Percentiles rank a stretch among this genome's conserved stretches.
Conservation (phyloP, 2,888 invertebrate species). For the Drosophila mettleri region DNA sequence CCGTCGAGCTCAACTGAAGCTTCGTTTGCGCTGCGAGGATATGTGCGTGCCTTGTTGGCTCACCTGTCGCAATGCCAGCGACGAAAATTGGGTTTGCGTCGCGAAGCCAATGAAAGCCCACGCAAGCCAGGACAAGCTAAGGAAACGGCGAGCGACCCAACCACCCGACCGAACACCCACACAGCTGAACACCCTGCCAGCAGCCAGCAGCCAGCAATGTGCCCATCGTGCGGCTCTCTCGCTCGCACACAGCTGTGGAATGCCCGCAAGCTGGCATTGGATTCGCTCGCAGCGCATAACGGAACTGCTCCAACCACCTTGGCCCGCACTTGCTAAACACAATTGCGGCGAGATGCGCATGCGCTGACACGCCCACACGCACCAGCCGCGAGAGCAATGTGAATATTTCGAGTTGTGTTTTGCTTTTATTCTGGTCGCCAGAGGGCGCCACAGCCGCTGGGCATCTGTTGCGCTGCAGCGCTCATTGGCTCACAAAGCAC, state of each 20-base stretch:
- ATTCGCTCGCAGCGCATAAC: conserved; percentile 69
- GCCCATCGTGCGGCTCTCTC: conserved; percentile 58
- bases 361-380: conserved; percentile 83
- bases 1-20: conserved; percentile 76
- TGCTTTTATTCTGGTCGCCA: conserved; percentile 18
- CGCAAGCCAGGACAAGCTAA: conserved; percentile 29
- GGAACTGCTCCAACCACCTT: conserved; percentile 73
- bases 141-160: conserved; percentile 19
- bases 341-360: conserved; percentile 69
- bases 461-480: conserved; percentile 66
- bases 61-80: conserved; percentile 81
- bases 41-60: conserved; percentile 58
- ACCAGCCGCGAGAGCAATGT: conserved; percentile 19
- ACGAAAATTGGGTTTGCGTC: conserved; percentile 71
- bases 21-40: conserved; percentile 20
- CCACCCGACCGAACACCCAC: conserved; percentile 14
- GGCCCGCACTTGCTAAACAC: conserved; percentile 47
- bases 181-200: conserved; percentile 18
- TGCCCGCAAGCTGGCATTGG: conserved; percentile 53
- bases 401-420: conserved; percentile 28
- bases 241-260: conserved; percentile 71
- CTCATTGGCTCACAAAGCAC: conserved; percentile 57
- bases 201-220: conserved; percentile 32
- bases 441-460: conserved; percentile 58
- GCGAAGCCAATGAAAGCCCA: conserved; percentile 71